Base-by-base conservation (phyloP, 2,888 invertebrate species). In the Spodoptera picta region DNA sequence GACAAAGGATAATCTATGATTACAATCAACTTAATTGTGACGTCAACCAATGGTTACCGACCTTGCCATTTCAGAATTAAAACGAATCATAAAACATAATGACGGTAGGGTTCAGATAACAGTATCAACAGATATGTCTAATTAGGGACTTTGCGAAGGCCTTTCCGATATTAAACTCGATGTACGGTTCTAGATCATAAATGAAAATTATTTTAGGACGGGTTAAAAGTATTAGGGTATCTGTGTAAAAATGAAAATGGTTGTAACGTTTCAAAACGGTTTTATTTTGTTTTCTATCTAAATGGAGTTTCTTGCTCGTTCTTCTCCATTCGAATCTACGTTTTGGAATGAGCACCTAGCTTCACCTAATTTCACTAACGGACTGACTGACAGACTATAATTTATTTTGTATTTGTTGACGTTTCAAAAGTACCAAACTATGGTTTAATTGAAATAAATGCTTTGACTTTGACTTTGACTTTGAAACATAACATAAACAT, bases 51-150 rank as follows among this genome's bases (percentile, higher is more conserved):
- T 65, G 45, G 73, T 57, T 51, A 45, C 52, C 45, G 53, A 61
- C 54, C 49, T 51, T 48, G 7, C 52, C 44, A 43, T 69, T 65
- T 69, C 60, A 60, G 58, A 58, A 69, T 73, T 63, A 77, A 65
- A 65, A 73, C 64, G 52, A 51, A 52, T 56, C 69, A 50, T 75
- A 73, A 73, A 73, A 64, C 55, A 63, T 59, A 73, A 72, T 76
- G 58, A 64, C 55, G 60, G 60, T 56, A 60, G 55, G 61, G 41
- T 23, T 50, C 47, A 62, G 69, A 73, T 63, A 59, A 63, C 51
- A 46, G 53, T 75, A 77, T 78, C 66, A 60, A 64, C 57, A 60
- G 65, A 60, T 73, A 56, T 55, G 76, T 60, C 36, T 61, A 65
- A 73, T 75, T 73, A 73, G 50, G 65, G 59, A 65, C 62, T 73